Conservation (phyloP, 2,113 vertebrate species). For the Pantherophis guttatus region DNA sequence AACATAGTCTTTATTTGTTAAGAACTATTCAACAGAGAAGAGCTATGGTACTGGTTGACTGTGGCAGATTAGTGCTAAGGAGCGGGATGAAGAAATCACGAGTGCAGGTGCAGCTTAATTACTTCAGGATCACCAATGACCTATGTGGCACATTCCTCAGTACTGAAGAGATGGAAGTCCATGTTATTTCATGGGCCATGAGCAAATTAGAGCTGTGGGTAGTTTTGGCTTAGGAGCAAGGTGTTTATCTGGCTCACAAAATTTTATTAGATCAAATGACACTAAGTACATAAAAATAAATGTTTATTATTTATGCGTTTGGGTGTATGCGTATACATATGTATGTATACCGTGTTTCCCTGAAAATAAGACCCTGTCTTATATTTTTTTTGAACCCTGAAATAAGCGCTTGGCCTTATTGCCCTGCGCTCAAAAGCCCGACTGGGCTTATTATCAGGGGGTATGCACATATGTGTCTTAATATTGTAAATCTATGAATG, state of each 20-base stretch:
- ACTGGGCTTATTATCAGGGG: no score
- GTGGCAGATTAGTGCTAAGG: neutral
- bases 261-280: neutral
- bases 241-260: neutral
- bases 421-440: no score
- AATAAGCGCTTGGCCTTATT: no score
- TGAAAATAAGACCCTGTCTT: no score
- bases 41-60: neutral
- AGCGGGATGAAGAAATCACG: neutral
- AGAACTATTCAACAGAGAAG: neutral
- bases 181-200: neutral
- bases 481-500: neutral
- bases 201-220: neutral
- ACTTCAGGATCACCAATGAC: neutral
- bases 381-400: no score
- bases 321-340: neutral
- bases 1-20: neutral
- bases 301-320: neutral
- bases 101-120: neutral
- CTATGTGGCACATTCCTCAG: neutral
- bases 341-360: no score
- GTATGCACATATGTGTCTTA: neutral
- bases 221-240: neutral
- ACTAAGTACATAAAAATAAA: neutral
- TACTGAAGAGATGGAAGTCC: neutral